These are phyloP conservation scores for Bucorvus abyssinicus DNA, from an alignment of 2,797 vertebrate genomes.

Conservation along the genomic window DNA sequence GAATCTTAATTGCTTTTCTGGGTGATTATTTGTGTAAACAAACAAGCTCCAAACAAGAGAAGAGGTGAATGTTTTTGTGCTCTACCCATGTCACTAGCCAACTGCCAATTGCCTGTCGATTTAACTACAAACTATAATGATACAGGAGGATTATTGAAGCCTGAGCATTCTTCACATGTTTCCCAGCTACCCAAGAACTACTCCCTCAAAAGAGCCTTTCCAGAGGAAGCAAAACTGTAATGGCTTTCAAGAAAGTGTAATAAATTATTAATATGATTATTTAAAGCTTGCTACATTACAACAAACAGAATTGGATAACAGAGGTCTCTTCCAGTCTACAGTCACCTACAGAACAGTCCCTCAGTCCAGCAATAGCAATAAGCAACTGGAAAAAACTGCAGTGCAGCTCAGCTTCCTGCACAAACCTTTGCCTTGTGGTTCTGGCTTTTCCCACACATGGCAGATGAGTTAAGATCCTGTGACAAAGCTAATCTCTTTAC, in stretches of 20 bases:
- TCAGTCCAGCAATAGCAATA: not conserved
- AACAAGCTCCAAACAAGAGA: not conserved
- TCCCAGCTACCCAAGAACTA: not conserved
- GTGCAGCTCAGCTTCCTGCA: not conserved
- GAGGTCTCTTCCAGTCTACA: not conserved
- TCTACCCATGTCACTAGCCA: not conserved
- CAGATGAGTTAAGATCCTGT: not conserved
- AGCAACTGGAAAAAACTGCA: not conserved
- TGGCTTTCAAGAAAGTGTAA: not conserved
- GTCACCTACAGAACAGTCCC: not conserved
- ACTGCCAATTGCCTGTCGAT: not conserved
- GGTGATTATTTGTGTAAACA: not conserved
- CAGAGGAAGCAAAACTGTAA: not conserved
- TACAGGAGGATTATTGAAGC: not conserved
- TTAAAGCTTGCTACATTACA: not conserved
- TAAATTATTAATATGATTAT: not conserved
- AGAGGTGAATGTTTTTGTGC: not conserved
- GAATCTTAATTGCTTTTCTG: not conserved
- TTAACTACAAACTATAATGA: not conserved
- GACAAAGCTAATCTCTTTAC: not conserved
- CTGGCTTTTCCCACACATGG: not conserved
- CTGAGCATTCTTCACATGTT: fast-evolving
- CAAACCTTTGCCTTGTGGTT: not conserved
- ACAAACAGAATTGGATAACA: fast-evolving
- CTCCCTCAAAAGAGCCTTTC: not conserved